Evolutionary conservation across 2,113 vertebrate species (phyloP).

Genomic region (Eclectus roratus): DNA sequence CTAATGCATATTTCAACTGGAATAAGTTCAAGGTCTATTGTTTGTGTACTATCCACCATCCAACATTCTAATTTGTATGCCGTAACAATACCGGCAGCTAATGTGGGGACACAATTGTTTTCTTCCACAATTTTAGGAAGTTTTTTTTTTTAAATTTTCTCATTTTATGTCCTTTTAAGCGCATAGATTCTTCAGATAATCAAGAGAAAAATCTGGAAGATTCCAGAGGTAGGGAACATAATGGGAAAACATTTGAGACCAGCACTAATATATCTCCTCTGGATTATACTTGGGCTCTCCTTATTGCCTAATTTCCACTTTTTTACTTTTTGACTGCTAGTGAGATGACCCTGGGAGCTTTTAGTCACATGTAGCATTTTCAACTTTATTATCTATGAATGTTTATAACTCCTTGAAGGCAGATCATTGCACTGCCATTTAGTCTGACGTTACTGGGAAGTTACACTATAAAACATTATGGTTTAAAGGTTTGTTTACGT

Average conservation of each 20-base stretch:
- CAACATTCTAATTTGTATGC: conserved; percentile 26
- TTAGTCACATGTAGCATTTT: neutral
- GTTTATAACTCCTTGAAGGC: neutral
- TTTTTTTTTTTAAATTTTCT: neutral
- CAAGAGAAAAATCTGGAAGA: conserved; percentile 3
- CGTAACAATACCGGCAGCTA: conserved; percentile 35
- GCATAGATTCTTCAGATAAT: conserved; percentile 20
- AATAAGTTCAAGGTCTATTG: conserved; percentile 51
- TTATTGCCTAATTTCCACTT: neutral
- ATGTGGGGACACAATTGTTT: conserved; percentile 44
- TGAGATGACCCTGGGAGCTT: neutral
- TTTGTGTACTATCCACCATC: conserved; percentile 24
- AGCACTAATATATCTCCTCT: neutral
- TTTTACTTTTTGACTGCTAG: neutral
- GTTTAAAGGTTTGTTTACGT: neutral
- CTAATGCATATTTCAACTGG: conserved; percentile 35
- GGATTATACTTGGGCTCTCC: neutral
- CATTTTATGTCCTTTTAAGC: conserved; percentile 27
- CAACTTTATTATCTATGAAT: neutral
- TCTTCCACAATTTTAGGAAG: conserved; percentile 60
- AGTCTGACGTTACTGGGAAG: neutral
- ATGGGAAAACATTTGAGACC: neutral
- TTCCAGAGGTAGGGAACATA: neutral
- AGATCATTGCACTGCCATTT: neutral
- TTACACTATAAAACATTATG: neutral